Evolutionary conservation across 2,797 vertebrate species (phyloP).

Genomic region (Clarias pachynema): DNA sequence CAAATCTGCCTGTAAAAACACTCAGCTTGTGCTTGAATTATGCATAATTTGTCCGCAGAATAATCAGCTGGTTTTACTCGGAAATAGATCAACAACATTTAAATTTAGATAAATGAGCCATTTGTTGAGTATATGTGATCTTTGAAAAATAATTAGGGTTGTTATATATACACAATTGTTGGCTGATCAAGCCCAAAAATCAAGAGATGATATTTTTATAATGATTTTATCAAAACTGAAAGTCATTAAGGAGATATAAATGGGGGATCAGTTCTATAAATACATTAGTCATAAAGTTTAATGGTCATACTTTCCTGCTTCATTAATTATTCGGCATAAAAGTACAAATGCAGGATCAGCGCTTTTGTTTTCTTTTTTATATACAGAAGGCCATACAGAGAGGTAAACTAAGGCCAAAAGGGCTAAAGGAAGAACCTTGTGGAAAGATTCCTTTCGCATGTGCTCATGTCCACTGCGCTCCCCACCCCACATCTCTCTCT

Average conservation of each 20-base stretch:
- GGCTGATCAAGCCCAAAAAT: neutral
- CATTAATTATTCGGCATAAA: constrained; percentile 1
- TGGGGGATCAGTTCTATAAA: constrained; percentile 5
- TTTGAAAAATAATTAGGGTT: constrained; percentile 3
- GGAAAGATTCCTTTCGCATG: constrained; percentile 43
- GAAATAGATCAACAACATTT: neutral
- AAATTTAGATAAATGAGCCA: neutral
- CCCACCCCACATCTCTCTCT: constrained; percentile 12
- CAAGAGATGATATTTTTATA: neutral
- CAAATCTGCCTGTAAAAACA: constrained; percentile 42
- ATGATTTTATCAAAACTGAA: constrained; percentile 4
- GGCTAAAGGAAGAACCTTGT: constrained; percentile 31
- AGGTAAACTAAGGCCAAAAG: constrained; percentile 39
- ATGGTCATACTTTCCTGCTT: neutral
- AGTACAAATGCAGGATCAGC: neutral
- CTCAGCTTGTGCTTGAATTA: constrained; percentile 4
- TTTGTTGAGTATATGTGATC: neutral
- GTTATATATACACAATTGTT: neutral
- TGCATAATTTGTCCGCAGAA: constrained; percentile 8
- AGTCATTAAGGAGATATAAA: neutral
- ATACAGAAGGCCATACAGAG: neutral
- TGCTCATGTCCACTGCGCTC: constrained; percentile 32
- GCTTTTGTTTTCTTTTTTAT: neutral
- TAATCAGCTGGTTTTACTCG: constrained; percentile 20
- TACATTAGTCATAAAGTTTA: neutral